A percentile compares a stretch with the other conserved stretches of the same genome.
Conservation (phyloP, 2,888 invertebrate species). For the Operophtera brumata region DNA sequence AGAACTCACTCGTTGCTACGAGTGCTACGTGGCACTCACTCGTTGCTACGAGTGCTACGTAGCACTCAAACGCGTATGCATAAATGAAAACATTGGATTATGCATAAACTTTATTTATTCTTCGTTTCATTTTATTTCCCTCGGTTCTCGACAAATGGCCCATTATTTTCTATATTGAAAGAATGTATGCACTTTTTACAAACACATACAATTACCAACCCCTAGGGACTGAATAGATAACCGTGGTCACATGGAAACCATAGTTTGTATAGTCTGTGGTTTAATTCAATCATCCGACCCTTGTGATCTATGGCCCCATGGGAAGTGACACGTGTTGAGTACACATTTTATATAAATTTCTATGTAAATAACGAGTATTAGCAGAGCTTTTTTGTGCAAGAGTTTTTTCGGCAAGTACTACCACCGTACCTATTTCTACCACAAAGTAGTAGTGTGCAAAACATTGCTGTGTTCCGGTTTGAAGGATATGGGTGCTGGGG, state of each 20-base stretch:
- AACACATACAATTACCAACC: background rate
- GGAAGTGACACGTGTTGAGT: background rate
- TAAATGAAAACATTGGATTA: no score
- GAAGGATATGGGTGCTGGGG: no score
- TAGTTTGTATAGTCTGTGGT: slow-evolving; percentile 5
- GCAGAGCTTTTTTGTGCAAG: no score
- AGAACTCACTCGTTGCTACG: background rate
- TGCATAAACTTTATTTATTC: no score
- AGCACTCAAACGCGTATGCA: no score
- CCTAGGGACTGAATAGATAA: slow-evolving; percentile 6
- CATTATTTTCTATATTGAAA: background rate
- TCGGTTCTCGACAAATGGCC: background rate
- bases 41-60: no score
- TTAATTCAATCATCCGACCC: slow-evolving; percentile 7
- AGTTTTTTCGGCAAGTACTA: no score
- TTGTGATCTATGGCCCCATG: background rate
- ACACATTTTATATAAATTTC: background rate
- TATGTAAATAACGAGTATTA: no score
- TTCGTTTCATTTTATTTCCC: no score
- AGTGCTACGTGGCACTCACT: background rate
- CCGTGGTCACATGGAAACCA: background rate
- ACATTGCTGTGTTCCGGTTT: no score
- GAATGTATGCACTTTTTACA: background rate
- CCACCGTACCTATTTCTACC: no score
- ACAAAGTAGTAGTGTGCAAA: no score